Base-by-base conservation (phyloP, 2,888 invertebrate genomes). In the Pristionchus mayeri region DNA sequence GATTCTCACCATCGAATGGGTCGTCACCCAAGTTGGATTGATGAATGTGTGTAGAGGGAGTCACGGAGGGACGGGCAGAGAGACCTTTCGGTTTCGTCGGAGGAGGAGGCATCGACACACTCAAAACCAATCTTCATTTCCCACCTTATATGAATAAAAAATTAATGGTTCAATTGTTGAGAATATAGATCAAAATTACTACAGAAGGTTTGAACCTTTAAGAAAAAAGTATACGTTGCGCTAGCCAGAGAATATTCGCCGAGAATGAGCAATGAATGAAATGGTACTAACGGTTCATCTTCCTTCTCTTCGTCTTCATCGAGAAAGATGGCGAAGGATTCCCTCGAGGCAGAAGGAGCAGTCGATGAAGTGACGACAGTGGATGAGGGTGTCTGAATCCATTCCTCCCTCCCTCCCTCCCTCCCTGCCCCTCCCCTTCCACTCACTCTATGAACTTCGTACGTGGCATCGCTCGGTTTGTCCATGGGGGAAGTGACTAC, bases 51-150 rank as follows among this genome's bases (percentile, higher is more conserved):
- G 52, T 21, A 24, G 54, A 54, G 11, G 54, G 24, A 54, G 27
- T 60, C 24, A 18, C 11, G 16, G 57, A 27, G 3, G 34, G 67
- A 24, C 81, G 27, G 16, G 44, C 37, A 60, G 60, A 57, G 37
- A 81, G 44, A 40, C 81, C 81, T 40, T 60, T 57, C n/a, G 81
- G 81, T 60, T 60, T 57, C n/a, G 7, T 21, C 13, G 44, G 37
- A 40, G 44, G 24, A 81, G 57, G 75, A 27, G 75, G 75, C 30
- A 37, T 30, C 13, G 24, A 24, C 21, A 30, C 21, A 34, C 34
- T 63, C 63, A n/a, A n/a, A n/a, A n/a, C 34, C 63, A 6, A 18
- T 16, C 63, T 16, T 11, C 37, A n/a, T n/a, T 6, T n/a, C 21
- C 34, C 37, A 27, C 40, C 24, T 9, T 24, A 21, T 44, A 2